Evolutionary conservation across 2,888 invertebrate genomes (phyloP).

Genomic region (Cantharis nigra): DNA sequence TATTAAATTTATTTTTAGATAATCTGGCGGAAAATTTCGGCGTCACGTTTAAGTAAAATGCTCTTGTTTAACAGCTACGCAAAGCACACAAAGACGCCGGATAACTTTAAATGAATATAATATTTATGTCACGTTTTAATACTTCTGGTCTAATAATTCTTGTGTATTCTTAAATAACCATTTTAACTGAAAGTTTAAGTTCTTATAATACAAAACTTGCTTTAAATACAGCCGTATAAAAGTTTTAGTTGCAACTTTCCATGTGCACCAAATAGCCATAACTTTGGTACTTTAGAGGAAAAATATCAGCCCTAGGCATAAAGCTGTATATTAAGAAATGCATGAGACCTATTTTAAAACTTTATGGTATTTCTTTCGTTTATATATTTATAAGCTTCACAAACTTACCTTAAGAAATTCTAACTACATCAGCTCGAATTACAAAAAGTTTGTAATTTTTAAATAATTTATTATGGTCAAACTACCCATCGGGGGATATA

Average conservation of each 20-base stretch:
- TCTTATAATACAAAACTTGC: constrained; percentile 7
- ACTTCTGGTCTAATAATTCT: constrained; percentile 18
- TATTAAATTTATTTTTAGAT: constrained; percentile 4
- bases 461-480: not conserved
- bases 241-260: constrained; percentile 20
- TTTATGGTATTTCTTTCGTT: constrained; percentile 7
- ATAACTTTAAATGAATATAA: constrained; percentile 15
- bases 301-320: constrained; percentile 21
- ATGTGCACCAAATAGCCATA: constrained; percentile 19
- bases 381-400: constrained; percentile 2
- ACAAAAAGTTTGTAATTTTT: not conserved
- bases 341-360: constrained; percentile 18
- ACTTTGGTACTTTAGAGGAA: constrained; percentile 19
- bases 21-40: constrained; percentile 9
- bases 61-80: constrained; percentile 8
- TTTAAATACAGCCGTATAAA: constrained; percentile 20
- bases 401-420: constrained; percentile 4
- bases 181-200: constrained; percentile 17
- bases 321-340: constrained; percentile 13
- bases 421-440: not conserved
- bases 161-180: constrained; percentile 19
- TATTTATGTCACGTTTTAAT: constrained; percentile 16
- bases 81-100: constrained; percentile 2
- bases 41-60: constrained; percentile 9
- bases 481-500: not conserved